A percentile compares a stretch with the other conserved stretches of the same genome.
Evolutionary conservation across 2,888 invertebrate species (phyloP).

Genomic region (Epirrhoe alternata): DNA sequence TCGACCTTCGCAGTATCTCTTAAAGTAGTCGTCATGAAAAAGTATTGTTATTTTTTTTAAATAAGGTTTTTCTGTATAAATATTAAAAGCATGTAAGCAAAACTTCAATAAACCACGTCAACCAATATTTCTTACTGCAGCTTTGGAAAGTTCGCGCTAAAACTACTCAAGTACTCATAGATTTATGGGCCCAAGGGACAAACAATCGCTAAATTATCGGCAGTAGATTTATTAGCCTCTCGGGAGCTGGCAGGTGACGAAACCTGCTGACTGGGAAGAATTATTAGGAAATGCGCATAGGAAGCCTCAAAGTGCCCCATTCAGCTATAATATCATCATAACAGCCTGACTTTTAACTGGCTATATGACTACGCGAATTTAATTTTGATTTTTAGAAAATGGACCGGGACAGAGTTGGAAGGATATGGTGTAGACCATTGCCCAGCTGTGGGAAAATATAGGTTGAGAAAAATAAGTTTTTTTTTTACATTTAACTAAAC

Average conservation of each 20-base stretch:
- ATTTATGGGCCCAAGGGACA: constrained; percentile 54
- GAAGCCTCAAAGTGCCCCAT: background rate
- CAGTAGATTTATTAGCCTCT: constrained; percentile 61
- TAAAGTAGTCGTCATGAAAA: too few species aligned
- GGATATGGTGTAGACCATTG: too few species aligned
- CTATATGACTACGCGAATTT: too few species aligned
- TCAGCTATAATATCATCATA: too few species aligned
- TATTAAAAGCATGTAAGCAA: background rate
- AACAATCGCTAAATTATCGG: constrained; percentile 74
- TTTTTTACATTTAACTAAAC: too few species aligned
- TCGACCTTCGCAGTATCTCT: too few species aligned
- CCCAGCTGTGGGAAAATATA: too few species aligned
- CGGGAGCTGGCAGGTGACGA: constrained; percentile 56
- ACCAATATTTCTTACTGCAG: background rate
- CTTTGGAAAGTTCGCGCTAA: background rate
- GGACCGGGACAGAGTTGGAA: too few species aligned
- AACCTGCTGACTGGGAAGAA: constrained; percentile 47
- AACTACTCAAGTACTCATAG: constrained; percentile 40
- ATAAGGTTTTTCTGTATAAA: background rate
- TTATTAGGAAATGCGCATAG: constrained; percentile 13
- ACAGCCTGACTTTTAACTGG: too few species aligned
- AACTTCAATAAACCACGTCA: background rate
- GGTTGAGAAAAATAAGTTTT: too few species aligned
- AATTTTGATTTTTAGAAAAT: too few species aligned
- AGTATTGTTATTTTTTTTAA: background rate